phyloP scores from a whole-genome alignment of 2,888 invertebrate species.

The Cybosia mesomella region DNA sequence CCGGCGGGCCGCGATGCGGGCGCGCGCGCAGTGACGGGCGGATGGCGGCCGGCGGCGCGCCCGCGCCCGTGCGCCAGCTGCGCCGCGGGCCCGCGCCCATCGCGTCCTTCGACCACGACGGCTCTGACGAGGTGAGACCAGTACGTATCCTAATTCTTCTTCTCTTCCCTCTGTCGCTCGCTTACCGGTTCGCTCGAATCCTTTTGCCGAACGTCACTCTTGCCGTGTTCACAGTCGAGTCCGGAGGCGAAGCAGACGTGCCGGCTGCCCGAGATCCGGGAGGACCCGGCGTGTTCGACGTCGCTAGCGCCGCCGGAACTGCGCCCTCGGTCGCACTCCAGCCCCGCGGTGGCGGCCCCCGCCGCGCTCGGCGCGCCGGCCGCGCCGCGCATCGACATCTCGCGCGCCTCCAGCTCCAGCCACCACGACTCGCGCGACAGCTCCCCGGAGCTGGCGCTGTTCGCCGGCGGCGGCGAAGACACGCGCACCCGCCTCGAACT shows the following conservation, averaged over 20 bases:
- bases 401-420: conserved; percentile 95
- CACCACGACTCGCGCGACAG: conserved; percentile 95
- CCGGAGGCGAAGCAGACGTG: conserved; percentile 87
- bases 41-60: conserved; percentile 65
- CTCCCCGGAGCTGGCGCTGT: conserved; percentile 94
- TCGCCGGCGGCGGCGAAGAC: conserved; percentile 83
- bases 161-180: conserved; percentile 57
- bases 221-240: conserved; percentile 80
- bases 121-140: conserved; percentile 91
- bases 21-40: conserved; percentile 42
- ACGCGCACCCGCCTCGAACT: conserved; percentile 73
- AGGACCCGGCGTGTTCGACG: conserved; percentile 71
- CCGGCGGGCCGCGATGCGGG: conserved; percentile 26
- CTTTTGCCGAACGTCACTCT: background rate
- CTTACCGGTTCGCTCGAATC: conserved; percentile 8
- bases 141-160: conserved; percentile 84
- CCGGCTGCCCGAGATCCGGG: conserved; percentile 81
- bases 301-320: conserved; percentile 68
- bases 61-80: conserved; percentile 86
- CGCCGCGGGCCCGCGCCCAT: conserved; percentile 97
- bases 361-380: conserved; percentile 87
- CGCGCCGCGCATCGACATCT: conserved; percentile 95
- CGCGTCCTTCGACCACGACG: conserved; percentile 96
- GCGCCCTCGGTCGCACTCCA: conserved; percentile 79
- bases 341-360: conserved; percentile 65